These are phyloP conservation scores for Tringa solitaria DNA, from an alignment of 2,113 vertebrate genomes.

Conservation along the genomic window DNA sequence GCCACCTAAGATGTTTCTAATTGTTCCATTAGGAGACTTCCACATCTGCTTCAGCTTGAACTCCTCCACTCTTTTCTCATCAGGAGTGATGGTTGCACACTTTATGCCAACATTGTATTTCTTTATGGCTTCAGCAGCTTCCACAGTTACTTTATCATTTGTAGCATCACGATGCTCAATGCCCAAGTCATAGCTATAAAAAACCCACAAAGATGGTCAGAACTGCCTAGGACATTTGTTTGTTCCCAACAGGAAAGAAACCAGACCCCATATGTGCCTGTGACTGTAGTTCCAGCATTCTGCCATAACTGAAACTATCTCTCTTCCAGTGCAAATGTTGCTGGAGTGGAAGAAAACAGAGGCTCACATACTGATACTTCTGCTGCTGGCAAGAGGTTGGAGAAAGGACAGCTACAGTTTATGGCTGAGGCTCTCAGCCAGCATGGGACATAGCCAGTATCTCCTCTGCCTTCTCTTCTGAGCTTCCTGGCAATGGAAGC, in stretches of 20 bases:
- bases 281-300: not conserved
- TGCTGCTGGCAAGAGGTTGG: not conserved
- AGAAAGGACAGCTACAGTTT: not conserved
- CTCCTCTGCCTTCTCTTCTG: not conserved
- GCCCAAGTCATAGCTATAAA: conserved; percentile 88
- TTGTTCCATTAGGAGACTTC: conserved; percentile 98
- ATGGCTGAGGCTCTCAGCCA: not conserved
- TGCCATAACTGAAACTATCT: not conserved
- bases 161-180: conserved; percentile 94
- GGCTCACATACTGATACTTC: not conserved
- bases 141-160: conserved; percentile 87
- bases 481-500: not conserved
- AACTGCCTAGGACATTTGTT: not conserved
- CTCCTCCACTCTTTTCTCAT: conserved; percentile 95
- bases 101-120: conserved; percentile 92
- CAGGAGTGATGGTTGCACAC: conserved; percentile 97
- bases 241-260: not conserved
- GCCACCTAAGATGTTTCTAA: conserved; percentile 96
- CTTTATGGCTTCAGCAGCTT: conserved; percentile 91
- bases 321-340: not conserved
- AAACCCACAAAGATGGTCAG: not conserved
- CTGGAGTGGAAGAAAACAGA: not conserved
- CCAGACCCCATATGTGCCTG: not conserved
- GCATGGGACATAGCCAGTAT: not conserved
- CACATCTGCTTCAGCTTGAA: conserved; percentile 98